Conservation (phyloP, 2,113 vertebrate genomes). For the Octodon degus region DNA sequence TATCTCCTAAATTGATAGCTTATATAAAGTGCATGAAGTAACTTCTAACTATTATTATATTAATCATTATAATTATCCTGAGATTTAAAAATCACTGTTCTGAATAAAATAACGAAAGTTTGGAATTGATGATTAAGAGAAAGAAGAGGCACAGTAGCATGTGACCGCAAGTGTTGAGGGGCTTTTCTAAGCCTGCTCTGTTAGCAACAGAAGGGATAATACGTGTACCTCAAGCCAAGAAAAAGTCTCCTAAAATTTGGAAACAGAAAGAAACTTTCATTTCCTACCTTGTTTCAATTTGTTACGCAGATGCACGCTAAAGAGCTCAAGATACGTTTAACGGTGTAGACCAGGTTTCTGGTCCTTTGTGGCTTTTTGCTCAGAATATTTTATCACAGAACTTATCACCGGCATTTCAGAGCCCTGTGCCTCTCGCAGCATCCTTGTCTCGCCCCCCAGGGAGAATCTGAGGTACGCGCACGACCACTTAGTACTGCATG, state of each 20-base stretch:
- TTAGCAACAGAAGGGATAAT: background rate
- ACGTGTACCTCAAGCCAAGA: background rate
- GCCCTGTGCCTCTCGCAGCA: background rate
- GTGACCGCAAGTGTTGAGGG: background rate
- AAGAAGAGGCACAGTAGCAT: background rate
- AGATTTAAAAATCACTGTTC: conserved; percentile 17
- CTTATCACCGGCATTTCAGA: background rate
- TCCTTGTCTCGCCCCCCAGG: background rate
- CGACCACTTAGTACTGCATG: background rate
- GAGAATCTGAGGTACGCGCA: background rate
- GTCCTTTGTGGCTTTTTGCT: background rate
- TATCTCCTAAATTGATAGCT: conserved; percentile 38
- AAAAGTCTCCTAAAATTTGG: background rate
- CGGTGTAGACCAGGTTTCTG: background rate
- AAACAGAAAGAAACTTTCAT: background rate
- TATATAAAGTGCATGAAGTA: background rate
- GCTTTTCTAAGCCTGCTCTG: background rate
- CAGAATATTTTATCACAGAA: background rate
- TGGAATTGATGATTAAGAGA: background rate
- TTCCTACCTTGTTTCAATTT: background rate
- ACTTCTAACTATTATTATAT: conserved; percentile 18
- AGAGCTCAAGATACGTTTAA: background rate
- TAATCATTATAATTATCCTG: conserved; percentile 52
- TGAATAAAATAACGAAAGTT: conserved; percentile 26
- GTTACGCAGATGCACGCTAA: background rate